Evolutionary conservation across 2,113 vertebrate genomes (phyloP), one percentile per base, ranked within the genome.

Genomic region (Uria aalge): DNA sequence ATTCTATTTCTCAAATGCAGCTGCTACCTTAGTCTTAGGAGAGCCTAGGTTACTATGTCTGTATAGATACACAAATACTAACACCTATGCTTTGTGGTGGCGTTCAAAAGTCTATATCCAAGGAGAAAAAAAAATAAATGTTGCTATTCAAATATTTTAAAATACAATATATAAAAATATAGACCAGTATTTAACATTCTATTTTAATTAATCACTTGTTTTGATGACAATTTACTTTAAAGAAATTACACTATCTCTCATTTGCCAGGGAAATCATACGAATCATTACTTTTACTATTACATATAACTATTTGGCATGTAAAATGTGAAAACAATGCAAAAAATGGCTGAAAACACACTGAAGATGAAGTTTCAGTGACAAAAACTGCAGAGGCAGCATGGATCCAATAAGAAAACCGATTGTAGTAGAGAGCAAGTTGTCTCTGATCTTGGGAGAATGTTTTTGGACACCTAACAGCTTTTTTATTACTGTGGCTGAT

Each of bases 381-480:
- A 79, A 88, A 96, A 98, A 93, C 93, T 96, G 96, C 77, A 94
- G 96, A 95, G 95, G 87, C 87, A 95, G 97, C 97, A 97, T 97
- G 97, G 97, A 98, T 97, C 97, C 97, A 98, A 98, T 98, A 98
- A 98, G 97, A 98, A 97, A 96, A 94, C 72, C 41, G 84, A 95
- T 94, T 96, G 89, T 81, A 94, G 52, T 7, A 95, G 90, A 53
- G 23, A 95, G 92, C 95, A 96, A 98, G 83, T 98, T 96, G 97
- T 97, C 98, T 98, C 97, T 98, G 98, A 98, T 98, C 98, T 98
- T 97, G 94, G 95, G 93, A 97, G 98, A 98, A 98, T 97, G 98
- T 98, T 98, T 98, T 98, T 98, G 97, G 98, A 98, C 98, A 98
- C 97, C 98, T 98, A 98, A 98, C 98, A 98, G 97, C 96, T 97